Evolutionary conservation across 2,797 vertebrate species (phyloP).

Genomic region (Glyptemys insculpta): DNA sequence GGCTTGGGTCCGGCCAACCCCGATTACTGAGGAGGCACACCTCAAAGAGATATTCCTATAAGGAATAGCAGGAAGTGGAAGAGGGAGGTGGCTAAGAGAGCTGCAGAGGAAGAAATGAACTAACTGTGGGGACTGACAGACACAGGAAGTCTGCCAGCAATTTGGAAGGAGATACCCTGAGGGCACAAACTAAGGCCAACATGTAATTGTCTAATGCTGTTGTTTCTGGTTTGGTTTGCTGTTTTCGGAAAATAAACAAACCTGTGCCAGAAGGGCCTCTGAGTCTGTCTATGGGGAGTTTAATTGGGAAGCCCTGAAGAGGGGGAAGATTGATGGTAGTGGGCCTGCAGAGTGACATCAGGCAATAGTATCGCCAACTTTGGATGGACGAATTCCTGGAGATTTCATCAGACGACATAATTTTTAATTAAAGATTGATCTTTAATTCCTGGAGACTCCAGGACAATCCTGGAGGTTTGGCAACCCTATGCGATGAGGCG

Average conservation of each 20-base stretch:
- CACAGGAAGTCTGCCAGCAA: neutral
- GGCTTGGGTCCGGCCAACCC: neutral
- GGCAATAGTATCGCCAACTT: neutral
- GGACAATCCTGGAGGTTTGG: too few relatives aligned
- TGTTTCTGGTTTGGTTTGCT: neutral
- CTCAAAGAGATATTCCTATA: neutral
- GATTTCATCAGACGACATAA: too few relatives aligned
- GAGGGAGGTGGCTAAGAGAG: neutral
- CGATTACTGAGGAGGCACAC: neutral
- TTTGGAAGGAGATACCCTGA: neutral
- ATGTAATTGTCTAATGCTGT: neutral
- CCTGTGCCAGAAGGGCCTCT: neutral
- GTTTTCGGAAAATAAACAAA: neutral
- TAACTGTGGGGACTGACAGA: neutral
- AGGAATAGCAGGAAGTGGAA: neutral
- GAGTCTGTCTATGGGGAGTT: neutral
- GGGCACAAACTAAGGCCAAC: neutral
- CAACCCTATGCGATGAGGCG: neutral
- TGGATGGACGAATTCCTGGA: too few relatives aligned
- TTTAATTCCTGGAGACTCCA: too few relatives aligned
- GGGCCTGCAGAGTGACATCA: neutral
- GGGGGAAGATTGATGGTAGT: neutral
- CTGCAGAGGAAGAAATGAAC: neutral
- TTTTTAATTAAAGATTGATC: too few relatives aligned
- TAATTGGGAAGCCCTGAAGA: neutral